These are phyloP conservation scores for Ecliptopera silaceata DNA, from an alignment of 2,888 invertebrate genomes.

Conservation along the genomic window DNA sequence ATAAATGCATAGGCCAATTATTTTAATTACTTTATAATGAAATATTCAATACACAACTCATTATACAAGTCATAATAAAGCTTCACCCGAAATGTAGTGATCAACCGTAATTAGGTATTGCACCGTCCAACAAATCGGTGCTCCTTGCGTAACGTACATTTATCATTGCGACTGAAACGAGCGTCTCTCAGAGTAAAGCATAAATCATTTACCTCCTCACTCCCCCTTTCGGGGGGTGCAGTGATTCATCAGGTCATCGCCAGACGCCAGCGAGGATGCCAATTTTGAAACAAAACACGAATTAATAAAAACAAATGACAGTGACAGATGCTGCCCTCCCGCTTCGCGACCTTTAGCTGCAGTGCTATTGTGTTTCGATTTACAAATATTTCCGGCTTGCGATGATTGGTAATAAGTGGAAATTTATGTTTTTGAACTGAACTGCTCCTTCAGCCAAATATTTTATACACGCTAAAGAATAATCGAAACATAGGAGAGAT, in stretches of 20 bases:
- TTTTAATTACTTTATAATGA: not conserved
- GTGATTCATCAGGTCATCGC: constrained; percentile 58
- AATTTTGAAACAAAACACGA: constrained; percentile 40
- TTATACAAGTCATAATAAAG: constrained; percentile 18
- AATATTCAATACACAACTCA: not conserved
- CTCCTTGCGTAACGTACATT: constrained; percentile 61
- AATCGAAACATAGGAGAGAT: too few species aligned
- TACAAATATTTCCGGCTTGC: constrained; percentile 28
- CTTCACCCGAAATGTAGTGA: constrained; percentile 23
- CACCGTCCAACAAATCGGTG: constrained; percentile 32
- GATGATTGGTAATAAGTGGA: constrained; percentile 8
- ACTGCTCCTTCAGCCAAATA: not conserved
- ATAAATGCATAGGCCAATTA: not conserved
- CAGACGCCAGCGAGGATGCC: constrained; percentile 40
- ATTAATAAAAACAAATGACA: constrained; percentile 41
- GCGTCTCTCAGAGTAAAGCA: constrained; percentile 59
- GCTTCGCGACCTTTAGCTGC: constrained; percentile 32
- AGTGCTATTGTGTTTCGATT: constrained; percentile 30
- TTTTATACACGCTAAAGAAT: not conserved
- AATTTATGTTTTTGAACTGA: not conserved
- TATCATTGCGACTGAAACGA: constrained; percentile 63
- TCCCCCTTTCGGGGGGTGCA: constrained; percentile 32
- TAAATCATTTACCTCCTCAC: constrained; percentile 63
- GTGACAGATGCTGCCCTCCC: constrained; percentile 31
- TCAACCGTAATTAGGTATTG: constrained; percentile 33